Evolutionary conservation across 2,888 invertebrate species (phyloP).

Genomic region (Luperina testacea): DNA sequence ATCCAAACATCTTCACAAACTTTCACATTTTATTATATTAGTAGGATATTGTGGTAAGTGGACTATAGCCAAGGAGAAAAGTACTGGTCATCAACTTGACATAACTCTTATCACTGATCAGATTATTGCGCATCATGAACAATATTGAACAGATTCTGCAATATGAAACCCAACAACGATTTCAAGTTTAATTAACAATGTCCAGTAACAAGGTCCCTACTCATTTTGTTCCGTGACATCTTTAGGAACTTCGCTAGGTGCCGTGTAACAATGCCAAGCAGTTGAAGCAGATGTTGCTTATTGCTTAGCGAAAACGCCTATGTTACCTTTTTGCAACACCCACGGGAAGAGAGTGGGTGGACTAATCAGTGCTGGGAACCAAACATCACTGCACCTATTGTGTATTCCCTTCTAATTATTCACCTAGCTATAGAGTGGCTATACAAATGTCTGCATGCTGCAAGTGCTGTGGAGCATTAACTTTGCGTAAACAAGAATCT

Average conservation of each 20-base stretch:
- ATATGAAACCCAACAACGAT: slow-evolving; percentile 3
- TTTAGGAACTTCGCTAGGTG: neutral
- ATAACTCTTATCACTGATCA: neutral
- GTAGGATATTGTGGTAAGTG: slow-evolving; percentile 16
- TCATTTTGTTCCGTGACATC: neutral
- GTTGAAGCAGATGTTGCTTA: neutral
- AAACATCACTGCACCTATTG: neutral
- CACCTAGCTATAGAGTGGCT: slow-evolving; percentile 8
- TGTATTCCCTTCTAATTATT: slow-evolving; percentile 8
- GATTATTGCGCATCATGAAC: slow-evolving; percentile 1
- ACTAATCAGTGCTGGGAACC: slow-evolving; percentile 2
- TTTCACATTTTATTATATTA: no score
- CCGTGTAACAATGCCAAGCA: neutral
- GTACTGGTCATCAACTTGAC: neutral
- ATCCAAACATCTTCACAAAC: no score
- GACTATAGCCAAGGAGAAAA: neutral
- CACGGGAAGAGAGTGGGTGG: slow-evolving; percentile 2
- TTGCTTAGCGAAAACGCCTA: neutral
- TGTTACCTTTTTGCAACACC: neutral
- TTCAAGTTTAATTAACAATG: neutral
- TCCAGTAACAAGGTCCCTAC: neutral
- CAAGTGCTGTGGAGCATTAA: slow-evolving; percentile 31
- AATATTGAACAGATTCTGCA: slow-evolving; percentile 5
- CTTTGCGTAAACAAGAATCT: slow-evolving; percentile 20
- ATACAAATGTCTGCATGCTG: slow-evolving; percentile 13